Percentiles rank a stretch among this genome's conserved stretches.
phyloP scores from a whole-genome alignment of 1,140 invertebrate species.

The Apis cerana region DNA sequence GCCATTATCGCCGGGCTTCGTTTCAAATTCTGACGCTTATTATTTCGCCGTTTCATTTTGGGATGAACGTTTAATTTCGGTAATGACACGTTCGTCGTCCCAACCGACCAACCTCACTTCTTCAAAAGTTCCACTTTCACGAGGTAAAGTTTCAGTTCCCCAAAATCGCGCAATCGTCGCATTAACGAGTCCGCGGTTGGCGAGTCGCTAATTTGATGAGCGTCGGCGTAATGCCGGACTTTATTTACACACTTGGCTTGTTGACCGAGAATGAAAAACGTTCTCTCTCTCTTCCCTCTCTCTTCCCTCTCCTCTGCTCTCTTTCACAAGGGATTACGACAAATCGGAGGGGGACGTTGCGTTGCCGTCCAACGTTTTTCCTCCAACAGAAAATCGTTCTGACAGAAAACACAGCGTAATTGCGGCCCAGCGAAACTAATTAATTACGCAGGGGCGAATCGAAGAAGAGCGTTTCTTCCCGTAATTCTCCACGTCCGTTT shows the following conservation, averaged over 20 bases:
- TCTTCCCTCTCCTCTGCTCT: background rate
- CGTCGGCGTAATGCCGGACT: conserved; percentile 44
- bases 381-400: conserved; percentile 40
- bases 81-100: background rate
- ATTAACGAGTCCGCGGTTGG: conserved; percentile 10
- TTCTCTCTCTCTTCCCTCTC: background rate
- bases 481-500: conserved; percentile 21
- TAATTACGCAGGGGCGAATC: conserved; percentile 62
- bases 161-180: background rate
- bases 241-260: conserved; percentile 49
- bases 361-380: conserved; percentile 21
- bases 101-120: background rate
- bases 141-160: conserved; percentile 1
- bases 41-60: no score
- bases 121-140: conserved; percentile 9
- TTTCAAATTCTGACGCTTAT: no score
- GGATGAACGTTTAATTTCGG: no score
- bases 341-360: background rate
- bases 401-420: conserved; percentile 56
- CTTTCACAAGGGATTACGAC: background rate
- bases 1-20: background rate
- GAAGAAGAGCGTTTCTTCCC: conserved; percentile 29
- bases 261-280: conserved; percentile 47
- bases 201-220: conserved; percentile 29
- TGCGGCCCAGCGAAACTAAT: conserved; percentile 59